phyloP scores from a whole-genome alignment of 2,113 vertebrate genomes.

The Bathybates hornii region DNA sequence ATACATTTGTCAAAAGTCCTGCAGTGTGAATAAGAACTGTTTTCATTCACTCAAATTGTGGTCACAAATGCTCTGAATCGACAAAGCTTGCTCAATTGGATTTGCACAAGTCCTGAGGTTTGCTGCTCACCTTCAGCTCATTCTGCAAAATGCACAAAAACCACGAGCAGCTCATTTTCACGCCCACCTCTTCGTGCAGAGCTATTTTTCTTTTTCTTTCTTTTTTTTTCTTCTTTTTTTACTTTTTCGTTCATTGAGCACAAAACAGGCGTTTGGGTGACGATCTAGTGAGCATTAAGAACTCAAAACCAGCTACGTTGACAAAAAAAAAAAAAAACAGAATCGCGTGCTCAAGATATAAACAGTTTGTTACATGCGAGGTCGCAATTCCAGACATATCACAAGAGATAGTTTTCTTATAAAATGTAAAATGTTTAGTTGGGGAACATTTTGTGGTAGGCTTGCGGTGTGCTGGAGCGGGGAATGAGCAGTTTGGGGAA shows the following conservation, averaged over 20 bases:
- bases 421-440: neutral
- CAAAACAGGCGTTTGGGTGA: neutral
- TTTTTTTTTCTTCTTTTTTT: fast-evolving
- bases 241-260: neutral
- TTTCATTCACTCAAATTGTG: neutral
- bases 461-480: neutral
- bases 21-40: neutral
- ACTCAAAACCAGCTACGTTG: neutral
- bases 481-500: neutral
- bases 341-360: neutral
- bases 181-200: neutral
- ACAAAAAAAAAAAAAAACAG: neutral
- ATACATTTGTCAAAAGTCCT: neutral
- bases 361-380: neutral
- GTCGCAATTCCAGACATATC: neutral
- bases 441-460: neutral
- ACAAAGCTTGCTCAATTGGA: neutral
- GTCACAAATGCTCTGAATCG: neutral
- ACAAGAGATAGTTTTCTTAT: neutral
- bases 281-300: neutral
- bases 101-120: neutral
- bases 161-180: neutral
- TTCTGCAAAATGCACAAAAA: neutral
- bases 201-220: neutral
- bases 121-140: neutral